Percentiles rank a stretch among this genome's conserved stretches.
Conservation (phyloP, 2,797 vertebrate genomes). For the Leptoclinus maculatus region DNA sequence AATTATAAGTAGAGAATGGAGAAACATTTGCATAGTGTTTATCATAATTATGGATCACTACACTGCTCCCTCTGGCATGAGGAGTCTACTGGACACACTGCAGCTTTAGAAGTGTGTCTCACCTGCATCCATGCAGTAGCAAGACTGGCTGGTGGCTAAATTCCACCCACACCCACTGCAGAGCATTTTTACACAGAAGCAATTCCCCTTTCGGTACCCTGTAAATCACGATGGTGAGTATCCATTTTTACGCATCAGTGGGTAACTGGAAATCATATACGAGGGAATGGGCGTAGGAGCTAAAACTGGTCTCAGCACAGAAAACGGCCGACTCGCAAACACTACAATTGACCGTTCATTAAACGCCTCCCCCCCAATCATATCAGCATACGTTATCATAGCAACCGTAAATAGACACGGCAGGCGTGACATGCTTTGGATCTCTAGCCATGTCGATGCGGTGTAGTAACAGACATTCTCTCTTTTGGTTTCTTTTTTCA, state of each 20-base stretch:
- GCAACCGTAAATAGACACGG: not conserved
- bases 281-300: slow-evolving; percentile 3
- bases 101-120: slow-evolving; percentile 26
- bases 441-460: not conserved
- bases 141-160: slow-evolving; percentile 7
- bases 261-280: slow-evolving; percentile 29
- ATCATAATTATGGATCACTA: slow-evolving; percentile 10
- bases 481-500: not conserved
- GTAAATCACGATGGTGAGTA: slow-evolving; percentile 23
- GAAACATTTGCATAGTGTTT: slow-evolving; percentile 16
- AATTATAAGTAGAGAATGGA: slow-evolving; percentile 19
- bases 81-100: not conserved
- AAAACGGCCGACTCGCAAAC: slow-evolving; percentile 8
- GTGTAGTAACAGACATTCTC: not conserved
- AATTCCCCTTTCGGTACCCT: slow-evolving; percentile 32
- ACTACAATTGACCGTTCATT: not conserved
- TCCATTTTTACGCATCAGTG: slow-evolving; percentile 32
- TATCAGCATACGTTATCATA: not conserved
- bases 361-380: not conserved
- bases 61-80: slow-evolving; percentile 5
- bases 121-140: slow-evolving; percentile 33
- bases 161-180: slow-evolving; percentile 38
- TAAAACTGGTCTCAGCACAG: slow-evolving; percentile 22
- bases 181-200: slow-evolving; percentile 35
- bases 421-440: not conserved